Evolutionary conservation across 2,888 invertebrate species (phyloP).

Genomic region (Heliconius cydno): DNA sequence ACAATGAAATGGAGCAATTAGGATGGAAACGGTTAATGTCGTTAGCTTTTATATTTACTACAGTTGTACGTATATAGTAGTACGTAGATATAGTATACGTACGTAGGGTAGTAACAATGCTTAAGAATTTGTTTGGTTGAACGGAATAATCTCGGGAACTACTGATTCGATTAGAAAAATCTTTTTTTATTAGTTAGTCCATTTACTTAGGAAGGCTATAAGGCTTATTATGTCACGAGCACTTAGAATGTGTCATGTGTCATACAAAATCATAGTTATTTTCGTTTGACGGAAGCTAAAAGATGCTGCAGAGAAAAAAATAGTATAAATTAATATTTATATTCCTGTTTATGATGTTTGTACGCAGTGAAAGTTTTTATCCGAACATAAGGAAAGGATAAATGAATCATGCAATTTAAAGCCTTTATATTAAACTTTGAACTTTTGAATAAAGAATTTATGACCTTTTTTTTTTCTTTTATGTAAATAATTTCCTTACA

Average conservation of each 20-base stretch:
- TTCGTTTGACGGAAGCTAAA: neutral
- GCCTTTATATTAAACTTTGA: neutral
- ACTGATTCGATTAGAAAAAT: neutral
- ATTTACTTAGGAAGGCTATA: no score
- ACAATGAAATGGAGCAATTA: conserved; percentile 12
- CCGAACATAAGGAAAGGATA: neutral
- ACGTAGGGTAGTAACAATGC: neutral
- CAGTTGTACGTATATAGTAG: neutral
- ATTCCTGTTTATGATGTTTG: neutral
- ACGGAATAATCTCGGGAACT: neutral
- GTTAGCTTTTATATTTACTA: neutral
- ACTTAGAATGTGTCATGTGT: no score
- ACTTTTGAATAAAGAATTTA: neutral
- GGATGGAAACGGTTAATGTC: conserved; percentile 2
- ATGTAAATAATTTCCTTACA: neutral
- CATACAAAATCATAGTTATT: neutral
- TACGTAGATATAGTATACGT: no score
- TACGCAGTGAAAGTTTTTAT: neutral
- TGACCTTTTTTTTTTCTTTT: neutral
- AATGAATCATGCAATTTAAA: neutral
- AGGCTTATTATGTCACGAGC: no score
- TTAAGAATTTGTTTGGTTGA: neutral
- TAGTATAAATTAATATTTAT: neutral
- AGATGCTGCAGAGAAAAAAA: neutral
- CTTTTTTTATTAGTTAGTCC: no score